These are phyloP conservation scores for Micrasema longulum DNA, from an alignment of 1,140 invertebrate genomes.

Conservation along the genomic window DNA sequence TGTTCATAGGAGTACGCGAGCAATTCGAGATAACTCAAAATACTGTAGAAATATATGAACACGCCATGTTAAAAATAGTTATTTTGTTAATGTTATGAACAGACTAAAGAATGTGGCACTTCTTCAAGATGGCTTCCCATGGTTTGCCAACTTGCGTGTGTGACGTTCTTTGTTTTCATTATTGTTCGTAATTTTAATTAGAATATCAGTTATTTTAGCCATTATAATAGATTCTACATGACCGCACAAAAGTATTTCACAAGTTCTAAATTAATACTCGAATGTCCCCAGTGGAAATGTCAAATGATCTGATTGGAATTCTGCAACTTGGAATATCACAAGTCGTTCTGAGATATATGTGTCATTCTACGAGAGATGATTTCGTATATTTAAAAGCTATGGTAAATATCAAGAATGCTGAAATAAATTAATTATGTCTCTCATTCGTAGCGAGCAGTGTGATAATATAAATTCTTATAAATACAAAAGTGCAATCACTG, in stretches of 20 bases:
- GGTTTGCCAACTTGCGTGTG: conserved; percentile 71
- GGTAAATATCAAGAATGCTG: conserved; percentile 12
- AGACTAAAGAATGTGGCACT: conserved; percentile 71
- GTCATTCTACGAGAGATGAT: conserved; percentile 45
- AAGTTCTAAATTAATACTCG: conserved; percentile 60
- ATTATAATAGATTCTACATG: conserved; percentile 56
- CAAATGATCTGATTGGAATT: conserved; percentile 47
- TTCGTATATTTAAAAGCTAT: conserved; percentile 25
- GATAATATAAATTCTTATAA: conserved; percentile 10
- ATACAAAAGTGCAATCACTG: conserved; percentile 43
- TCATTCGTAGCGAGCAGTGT: neutral
- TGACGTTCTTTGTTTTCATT: conserved; percentile 69
- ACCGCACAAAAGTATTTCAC: conserved; percentile 57
- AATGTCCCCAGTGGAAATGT: conserved; percentile 35
- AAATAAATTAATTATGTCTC: neutral
- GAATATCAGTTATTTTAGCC: conserved; percentile 56
- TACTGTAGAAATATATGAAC: conserved; percentile 13
- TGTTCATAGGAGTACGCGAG: conserved; percentile 19
- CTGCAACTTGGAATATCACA: conserved; percentile 46
- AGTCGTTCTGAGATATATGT: conserved; percentile 47
- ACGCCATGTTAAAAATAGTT: conserved; percentile 39
- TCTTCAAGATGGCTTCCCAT: conserved; percentile 73
- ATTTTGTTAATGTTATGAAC: conserved; percentile 38
- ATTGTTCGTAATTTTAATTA: conserved; percentile 59
- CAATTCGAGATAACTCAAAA: neutral